Evolutionary conservation across 37 sponge, comb jelly and placozoan species (phyloP), one percentile per base, ranked within the genome.

Genomic region (Ianthella basta): DNA sequence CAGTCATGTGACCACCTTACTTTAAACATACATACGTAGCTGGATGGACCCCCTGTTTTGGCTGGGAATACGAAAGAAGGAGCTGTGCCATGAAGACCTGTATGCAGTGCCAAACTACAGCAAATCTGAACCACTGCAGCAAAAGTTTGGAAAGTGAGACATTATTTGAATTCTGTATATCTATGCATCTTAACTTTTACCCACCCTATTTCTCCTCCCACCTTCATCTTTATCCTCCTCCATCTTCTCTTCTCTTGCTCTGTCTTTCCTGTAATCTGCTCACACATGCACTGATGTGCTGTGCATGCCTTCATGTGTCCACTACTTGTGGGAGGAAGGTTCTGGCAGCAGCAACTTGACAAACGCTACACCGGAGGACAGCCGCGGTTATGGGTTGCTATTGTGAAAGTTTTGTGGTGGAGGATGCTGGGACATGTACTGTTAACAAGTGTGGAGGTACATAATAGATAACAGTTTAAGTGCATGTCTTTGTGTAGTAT

Each of bases 41-140:
- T 91, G 91, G 91, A 23, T 91, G 32, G 88, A 91, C 36, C 79
- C 91, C 27, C 80, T 91, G 24, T 73, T 91, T 23, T 87, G 67
- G 72, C 13, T 50, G 3, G 91, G 91, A 24, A 80, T 55, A 57
- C 55, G 84, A 39, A 79, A 84, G 24, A 37, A 40, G 10, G 35
- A 69, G 4, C 82, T 91, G 1, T 37, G 77, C 21, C 86, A 85
- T 12, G 41, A 34, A 14, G 92, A 91, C 44, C 79, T 91, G 21
- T 91, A 88, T 59, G 83, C 59, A 0, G 84, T 79, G 24, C 92
- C 92, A 0, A 36, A 50, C 2, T 88, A 91, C 23, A 67, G 68
- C 8, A 77, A 87, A 61, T 87, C 92, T 18, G 44, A 85, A 37
- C 39, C 30, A 36, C 82, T 91, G 40, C 72, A 79, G 25, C 40